These are phyloP conservation scores for Crioceris asparagi DNA, from an alignment of 2,888 invertebrate species.

Conservation along the genomic window DNA sequence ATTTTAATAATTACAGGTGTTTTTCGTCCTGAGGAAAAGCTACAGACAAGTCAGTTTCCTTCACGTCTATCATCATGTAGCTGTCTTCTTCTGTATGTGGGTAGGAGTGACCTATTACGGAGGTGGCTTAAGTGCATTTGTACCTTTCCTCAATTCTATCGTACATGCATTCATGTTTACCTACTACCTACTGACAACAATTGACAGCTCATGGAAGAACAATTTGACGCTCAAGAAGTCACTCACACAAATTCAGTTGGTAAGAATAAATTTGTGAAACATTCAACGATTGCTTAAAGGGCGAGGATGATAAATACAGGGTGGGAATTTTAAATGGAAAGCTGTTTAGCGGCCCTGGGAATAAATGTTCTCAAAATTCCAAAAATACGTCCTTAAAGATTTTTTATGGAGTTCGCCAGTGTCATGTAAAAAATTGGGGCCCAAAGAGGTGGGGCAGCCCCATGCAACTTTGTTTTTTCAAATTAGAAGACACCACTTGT, in stretches of 20 bases:
- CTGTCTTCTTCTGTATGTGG: slow-evolving; percentile 63
- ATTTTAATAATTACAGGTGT: slow-evolving; percentile 46
- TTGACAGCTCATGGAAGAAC: slow-evolving; percentile 53
- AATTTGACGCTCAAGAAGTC: slow-evolving; percentile 73
- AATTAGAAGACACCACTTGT: too few relatives aligned
- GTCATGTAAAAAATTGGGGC: too few relatives aligned
- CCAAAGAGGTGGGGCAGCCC: too few relatives aligned
- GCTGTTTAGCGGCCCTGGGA: too few relatives aligned
- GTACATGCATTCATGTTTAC: slow-evolving; percentile 71
- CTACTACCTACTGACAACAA: slow-evolving; percentile 65
- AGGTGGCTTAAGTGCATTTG: slow-evolving; percentile 54
- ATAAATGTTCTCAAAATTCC: too few relatives aligned
- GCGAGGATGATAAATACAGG: too few relatives aligned
- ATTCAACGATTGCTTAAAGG: too few relatives aligned
- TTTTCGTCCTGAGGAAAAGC: slow-evolving; percentile 70
- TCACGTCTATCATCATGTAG: slow-evolving; percentile 72
- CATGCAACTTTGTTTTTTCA: too few relatives aligned
- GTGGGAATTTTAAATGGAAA: too few relatives aligned
- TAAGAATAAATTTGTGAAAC: slow-evolving; percentile 28
- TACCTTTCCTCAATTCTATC: slow-evolving; percentile 57
- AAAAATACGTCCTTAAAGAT: too few relatives aligned
- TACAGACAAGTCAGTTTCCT: slow-evolving; percentile 67
- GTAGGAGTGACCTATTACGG: slow-evolving; percentile 45
- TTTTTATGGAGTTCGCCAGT: too few relatives aligned
- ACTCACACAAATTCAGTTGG: slow-evolving; percentile 69